Percentiles rank a stretch among this genome's conserved stretches.
These are phyloP conservation scores for Furcifer pardalis DNA, from an alignment of 2,797 vertebrate genomes.

Conservation along the genomic window DNA sequence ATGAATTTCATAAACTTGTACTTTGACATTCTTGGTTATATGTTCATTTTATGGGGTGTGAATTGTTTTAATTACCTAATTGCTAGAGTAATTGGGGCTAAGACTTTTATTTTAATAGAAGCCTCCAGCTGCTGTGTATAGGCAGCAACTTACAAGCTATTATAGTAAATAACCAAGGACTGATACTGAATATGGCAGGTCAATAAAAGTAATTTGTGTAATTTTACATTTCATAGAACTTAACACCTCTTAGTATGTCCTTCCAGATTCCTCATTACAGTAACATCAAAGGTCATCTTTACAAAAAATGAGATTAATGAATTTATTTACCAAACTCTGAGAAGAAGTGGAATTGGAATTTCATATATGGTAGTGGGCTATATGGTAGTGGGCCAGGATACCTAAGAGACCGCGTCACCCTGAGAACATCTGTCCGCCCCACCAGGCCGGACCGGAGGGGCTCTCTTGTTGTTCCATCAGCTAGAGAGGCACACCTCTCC, in stretches of 20 bases:
- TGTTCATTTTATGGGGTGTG: background rate
- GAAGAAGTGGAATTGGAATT: background rate
- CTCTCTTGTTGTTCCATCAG: too few relatives aligned
- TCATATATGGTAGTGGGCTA: too few relatives aligned
- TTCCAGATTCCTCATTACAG: conserved; percentile 13
- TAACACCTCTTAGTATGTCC: conserved; percentile 1
- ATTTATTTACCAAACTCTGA: conserved; percentile 6
- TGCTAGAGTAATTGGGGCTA: conserved; percentile 32
- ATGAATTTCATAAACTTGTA: background rate
- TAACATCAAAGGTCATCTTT: background rate
- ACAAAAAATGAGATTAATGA: background rate
- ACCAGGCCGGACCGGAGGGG: too few relatives aligned
- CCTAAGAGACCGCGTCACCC: too few relatives aligned
- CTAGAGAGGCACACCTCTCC: too few relatives aligned
- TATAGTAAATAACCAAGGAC: conserved; percentile 8
- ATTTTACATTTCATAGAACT: conserved; percentile 5
- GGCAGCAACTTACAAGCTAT: background rate
- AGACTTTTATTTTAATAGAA: conserved; percentile 38
- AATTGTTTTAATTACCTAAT: conserved; percentile 43
- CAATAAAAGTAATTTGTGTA: conserved; percentile 27
- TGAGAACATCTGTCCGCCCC: too few relatives aligned
- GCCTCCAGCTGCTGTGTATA: background rate
- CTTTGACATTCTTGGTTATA: conserved; percentile 6
- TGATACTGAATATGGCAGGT: background rate
- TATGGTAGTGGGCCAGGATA: too few relatives aligned